Evolutionary conservation across 2,797 vertebrate genomes (phyloP), one percentile per base, ranked within the genome.

Genomic region (Leucoraja ocellata): DNA sequence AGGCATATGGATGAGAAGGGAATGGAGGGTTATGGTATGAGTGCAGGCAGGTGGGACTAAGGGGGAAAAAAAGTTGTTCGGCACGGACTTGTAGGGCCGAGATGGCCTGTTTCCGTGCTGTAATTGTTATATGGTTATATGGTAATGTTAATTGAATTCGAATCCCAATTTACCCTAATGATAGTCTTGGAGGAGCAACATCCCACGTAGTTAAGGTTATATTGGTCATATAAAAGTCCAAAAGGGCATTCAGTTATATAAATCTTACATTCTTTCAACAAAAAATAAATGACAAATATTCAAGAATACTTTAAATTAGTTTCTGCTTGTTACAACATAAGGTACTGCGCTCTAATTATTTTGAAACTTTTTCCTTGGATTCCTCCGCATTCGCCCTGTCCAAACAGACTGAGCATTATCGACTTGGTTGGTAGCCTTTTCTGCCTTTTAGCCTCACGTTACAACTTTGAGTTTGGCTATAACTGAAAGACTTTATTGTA

Each of bases 401-500:
- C 58, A 65, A 68, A 88, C 84, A 88, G n/a, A 32, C 61, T 21
- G 58, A 65, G n/a, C 58, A 88, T 65, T 88, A 84, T 84, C 81
- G 28, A 88, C 83, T 32, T 88, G 63, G 4, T 11, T 61, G 0
- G 54, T 10, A 78, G n/a, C 80, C 80, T 23, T 63, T 65, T 68
- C 16, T 58, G 61, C 58, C 83, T 68, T 58, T 68, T 14, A 92
- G 90, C 71, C 71, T 92, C 90, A 74, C 39, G 36, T 92, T 92
- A 92, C 90, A 92, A 54, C 23, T 36, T 13, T 23, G 36, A 68
- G 90, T 91, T 91, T 91, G 65, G 65, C 39, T 13, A 4, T 10
- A 73, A 54, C 21, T 74, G 68, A 92, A 74, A 74, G 68, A 54
- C 68, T n/a, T 74, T 92, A 74, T 92, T 92, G 68, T 76, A 76